Conservation (phyloP, 2,797 vertebrate genomes). For the Choloepus didactylus region DNA sequence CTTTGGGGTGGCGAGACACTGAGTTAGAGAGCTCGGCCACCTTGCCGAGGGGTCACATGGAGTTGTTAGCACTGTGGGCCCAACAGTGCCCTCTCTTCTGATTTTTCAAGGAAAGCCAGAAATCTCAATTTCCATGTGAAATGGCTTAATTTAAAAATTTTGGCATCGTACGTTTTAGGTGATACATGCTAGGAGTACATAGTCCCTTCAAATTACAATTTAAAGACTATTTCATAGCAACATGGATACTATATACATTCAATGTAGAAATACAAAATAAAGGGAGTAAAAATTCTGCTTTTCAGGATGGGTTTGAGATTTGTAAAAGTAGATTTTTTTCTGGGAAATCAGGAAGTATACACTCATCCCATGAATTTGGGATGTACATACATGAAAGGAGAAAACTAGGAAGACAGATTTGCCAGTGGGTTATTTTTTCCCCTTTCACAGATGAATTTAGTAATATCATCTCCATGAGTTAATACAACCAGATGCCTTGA, state of each 20-base stretch:
- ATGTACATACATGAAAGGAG: neutral
- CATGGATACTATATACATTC: neutral
- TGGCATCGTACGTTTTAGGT: neutral
- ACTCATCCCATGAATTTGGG: neutral
- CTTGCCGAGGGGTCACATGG: neutral
- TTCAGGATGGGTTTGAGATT: neutral
- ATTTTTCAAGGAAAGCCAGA: neutral
- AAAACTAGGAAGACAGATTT: neutral
- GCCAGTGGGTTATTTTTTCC: neutral
- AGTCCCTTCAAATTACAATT: neutral
- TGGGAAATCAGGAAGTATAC: neutral
- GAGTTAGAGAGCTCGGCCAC: neutral
- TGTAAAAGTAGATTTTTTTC: neutral
- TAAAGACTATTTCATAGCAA: neutral
- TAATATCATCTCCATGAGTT: neutral
- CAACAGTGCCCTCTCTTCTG: neutral
- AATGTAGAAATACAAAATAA: neutral
- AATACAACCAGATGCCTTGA: neutral
- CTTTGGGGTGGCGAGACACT: fast-evolving
- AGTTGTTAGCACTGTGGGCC: neutral
- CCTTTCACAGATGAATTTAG: neutral
- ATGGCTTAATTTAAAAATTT: neutral
- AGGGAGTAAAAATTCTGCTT: neutral
- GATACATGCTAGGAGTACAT: neutral
- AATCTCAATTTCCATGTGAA: neutral